These are phyloP conservation scores for Mesoclemmys tuberculata DNA, from an alignment of 2,113 vertebrate genomes.

Conservation along the genomic window DNA sequence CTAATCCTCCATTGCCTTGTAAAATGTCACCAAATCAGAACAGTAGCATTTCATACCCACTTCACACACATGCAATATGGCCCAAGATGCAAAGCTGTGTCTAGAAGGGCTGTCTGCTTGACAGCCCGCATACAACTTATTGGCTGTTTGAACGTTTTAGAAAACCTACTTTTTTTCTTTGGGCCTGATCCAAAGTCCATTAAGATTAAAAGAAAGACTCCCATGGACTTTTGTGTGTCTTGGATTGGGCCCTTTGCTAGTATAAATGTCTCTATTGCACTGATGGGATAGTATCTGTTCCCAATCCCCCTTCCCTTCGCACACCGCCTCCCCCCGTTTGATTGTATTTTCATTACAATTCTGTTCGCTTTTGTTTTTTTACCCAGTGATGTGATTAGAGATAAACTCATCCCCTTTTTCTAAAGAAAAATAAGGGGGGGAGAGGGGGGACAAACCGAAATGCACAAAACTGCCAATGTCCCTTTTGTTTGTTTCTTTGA, in stretches of 20 bases:
- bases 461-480: not conserved
- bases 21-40: not conserved
- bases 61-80: not conserved
- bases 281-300: not conserved
- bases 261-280: not conserved
- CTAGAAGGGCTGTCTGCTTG: not conserved
- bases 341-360: slow-evolving; percentile 31
- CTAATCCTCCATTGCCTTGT: not conserved
- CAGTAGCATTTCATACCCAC: not conserved
- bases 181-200: slow-evolving; percentile 21
- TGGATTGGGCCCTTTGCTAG: slow-evolving; percentile 31
- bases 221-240: slow-evolving; percentile 11
- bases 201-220: slow-evolving; percentile 33
- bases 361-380: slow-evolving; percentile 4
- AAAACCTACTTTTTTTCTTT: not conserved
- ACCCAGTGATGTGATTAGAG: not conserved
- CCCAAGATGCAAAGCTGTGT: not conserved
- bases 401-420: slow-evolving; percentile 9
- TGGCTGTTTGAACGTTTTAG: not conserved
- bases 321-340: slow-evolving; percentile 22
- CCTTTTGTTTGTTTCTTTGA: not conserved
- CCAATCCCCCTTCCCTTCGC: not conserved
- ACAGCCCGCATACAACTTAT: fast-evolving
- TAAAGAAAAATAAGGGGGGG: slow-evolving; percentile 7
- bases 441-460: too few relatives aligned